These are phyloP conservation scores for Crocodylus rhombifer DNA, from an alignment of 2,797 vertebrate genomes.

Conservation along the genomic window DNA sequence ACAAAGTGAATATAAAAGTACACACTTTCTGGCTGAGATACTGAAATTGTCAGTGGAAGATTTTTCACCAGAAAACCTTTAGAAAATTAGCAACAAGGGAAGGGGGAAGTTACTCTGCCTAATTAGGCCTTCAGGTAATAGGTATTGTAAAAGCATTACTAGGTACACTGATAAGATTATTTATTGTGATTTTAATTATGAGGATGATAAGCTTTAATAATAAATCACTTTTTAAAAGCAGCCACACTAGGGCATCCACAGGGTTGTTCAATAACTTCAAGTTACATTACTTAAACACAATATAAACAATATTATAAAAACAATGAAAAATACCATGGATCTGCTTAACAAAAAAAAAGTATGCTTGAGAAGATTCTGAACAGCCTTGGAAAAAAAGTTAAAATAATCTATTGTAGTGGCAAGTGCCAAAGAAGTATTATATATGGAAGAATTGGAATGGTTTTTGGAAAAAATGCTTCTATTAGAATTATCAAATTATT, in stretches of 20 bases:
- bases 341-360: not conserved
- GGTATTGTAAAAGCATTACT: not conserved
- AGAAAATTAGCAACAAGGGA: not conserved
- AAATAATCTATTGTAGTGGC: conserved; percentile 35
- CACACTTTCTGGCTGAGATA: not conserved
- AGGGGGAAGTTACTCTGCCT: not conserved
- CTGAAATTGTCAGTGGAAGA: conserved; percentile 35
- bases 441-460: not conserved
- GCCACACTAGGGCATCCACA: not conserved
- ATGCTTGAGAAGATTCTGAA: not conserved
- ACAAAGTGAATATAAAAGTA: conserved; percentile 57
- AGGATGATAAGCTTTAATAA: not conserved
- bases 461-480: conserved; percentile 6
- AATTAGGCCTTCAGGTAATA: not conserved
- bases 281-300: not conserved
- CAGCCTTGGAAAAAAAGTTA: conserved; percentile 15
- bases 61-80: conserved; percentile 18
- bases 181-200: not conserved
- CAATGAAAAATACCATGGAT: not conserved
- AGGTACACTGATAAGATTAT: not conserved
- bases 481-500: conserved; percentile 35
- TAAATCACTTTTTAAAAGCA: not conserved
- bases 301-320: not conserved
- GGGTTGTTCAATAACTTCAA: not conserved
- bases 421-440: conserved; percentile 46